Base-by-base conservation (phyloP, 2,888 invertebrate genomes). In the Pristionchus exspectatus region DNA sequence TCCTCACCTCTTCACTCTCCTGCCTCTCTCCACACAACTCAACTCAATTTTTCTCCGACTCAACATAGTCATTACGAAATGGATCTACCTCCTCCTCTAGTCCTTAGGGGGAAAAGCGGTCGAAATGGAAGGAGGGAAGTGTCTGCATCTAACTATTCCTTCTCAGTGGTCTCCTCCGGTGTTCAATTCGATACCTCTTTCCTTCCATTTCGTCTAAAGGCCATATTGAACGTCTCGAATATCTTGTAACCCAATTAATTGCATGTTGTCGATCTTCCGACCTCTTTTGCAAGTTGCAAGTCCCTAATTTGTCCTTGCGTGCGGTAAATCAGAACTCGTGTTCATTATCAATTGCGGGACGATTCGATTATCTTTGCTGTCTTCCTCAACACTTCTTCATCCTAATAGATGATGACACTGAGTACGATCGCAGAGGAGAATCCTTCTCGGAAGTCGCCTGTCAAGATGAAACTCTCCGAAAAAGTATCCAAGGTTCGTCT, bases 381-480 rank as follows among this genome's bases (percentile, higher is more conserved):
- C 81, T n/a, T 54, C 50, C 81, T 81, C 81, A 81, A 81, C n/a
- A 81, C 10, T 50, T 54, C 24, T 27, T 87, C 38, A 16, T 54
- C 14, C 30, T 88, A 72, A 88, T 72, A 38, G 56, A 74, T 59
- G 44, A 74, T 88, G 87, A 88, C 87, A 54, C 56, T 88, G 54
- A 88, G 74, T 72, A 72, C 87, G 72, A 88, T 88, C 27, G 74
- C 87, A 10, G 87, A 88, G 38, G 87, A 88, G 56, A 24, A 54
- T 30, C 74, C 87, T n/a, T 44, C 87, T 33, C 33, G 16, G 33
- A 30, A 88, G 54, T 54, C 56, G 27, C 69, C 87, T 33, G 74
- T 24, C 54, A 54, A 88, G 56, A 90, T 90, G 90, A 90, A 88
- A 88, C 63, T 90, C 56, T 90, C 90, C 18, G 90, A 90, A 54